A percentile compares a stretch with the other conserved stretches of the same genome.
These are phyloP conservation scores for Neoascia interrupta DNA, from an alignment of 2,888 invertebrate species.

Conservation along the genomic window DNA sequence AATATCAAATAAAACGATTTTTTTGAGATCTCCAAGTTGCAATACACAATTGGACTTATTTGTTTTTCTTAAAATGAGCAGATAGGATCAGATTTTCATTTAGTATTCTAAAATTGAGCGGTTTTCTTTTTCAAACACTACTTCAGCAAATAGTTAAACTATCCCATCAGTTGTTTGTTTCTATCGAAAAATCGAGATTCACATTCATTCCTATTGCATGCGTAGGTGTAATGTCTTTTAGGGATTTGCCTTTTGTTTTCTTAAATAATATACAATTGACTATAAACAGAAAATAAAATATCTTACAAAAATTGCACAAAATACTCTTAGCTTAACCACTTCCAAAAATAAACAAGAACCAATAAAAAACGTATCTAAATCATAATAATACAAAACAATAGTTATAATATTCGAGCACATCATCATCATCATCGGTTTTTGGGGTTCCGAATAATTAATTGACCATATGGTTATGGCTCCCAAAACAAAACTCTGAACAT, in stretches of 20 bases:
- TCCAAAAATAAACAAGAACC: slow-evolving; percentile 29
- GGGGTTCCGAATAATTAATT: slow-evolving; percentile 35
- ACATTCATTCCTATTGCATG: slow-evolving; percentile 46
- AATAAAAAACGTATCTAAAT: slow-evolving; percentile 19
- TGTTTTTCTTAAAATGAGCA: slow-evolving; percentile 49
- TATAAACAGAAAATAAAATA: slow-evolving; percentile 49
- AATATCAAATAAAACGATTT: slow-evolving; percentile 39
- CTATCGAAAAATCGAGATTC: slow-evolving; percentile 34
- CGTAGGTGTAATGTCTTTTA: no score
- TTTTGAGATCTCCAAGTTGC: slow-evolving; percentile 50
- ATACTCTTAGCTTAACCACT: slow-evolving; percentile 51
- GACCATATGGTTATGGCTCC: slow-evolving; percentile 30
- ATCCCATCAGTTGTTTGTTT: slow-evolving; percentile 14
- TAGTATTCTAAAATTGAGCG: slow-evolving; percentile 47
- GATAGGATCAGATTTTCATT: no score
- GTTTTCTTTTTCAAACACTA: neutral
- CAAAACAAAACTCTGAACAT: slow-evolving; percentile 39
- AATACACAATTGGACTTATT: slow-evolving; percentile 1
- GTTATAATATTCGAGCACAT: slow-evolving; percentile 55
- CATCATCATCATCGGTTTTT: slow-evolving; percentile 5
- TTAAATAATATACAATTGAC: slow-evolving; percentile 49
- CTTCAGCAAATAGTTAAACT: slow-evolving; percentile 20
- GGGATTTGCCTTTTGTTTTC: slow-evolving; percentile 2
- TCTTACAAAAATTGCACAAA: slow-evolving; percentile 56
- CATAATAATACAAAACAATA: neutral